phyloP scores from a whole-genome alignment of 1,140 invertebrate species.

The Ridgeia piscesae region DNA sequence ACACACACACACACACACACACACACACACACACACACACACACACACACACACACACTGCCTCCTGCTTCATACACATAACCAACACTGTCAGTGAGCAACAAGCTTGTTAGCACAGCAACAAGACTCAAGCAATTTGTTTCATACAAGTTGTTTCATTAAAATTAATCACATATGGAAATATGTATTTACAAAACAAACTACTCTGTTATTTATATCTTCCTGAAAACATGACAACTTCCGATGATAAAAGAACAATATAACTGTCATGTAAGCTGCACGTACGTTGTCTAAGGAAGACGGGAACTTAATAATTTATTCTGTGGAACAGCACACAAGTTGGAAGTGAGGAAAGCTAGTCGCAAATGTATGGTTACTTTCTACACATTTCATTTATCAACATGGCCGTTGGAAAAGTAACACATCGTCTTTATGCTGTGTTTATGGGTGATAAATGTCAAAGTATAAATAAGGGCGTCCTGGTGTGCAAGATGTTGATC shows the following conservation, averaged over 20 bases:
- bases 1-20: background rate
- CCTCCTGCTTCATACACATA: background rate
- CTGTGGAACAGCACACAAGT: background rate
- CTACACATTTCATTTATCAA: background rate
- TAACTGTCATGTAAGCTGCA: background rate
- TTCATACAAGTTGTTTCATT: background rate
- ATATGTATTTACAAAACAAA: no score
- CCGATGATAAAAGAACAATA: background rate
- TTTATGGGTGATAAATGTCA: slow-evolving; percentile 6
- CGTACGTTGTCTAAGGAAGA: background rate
- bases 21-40: background rate
- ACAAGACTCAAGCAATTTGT: background rate
- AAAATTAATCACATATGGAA: no score
- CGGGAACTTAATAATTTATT: background rate
- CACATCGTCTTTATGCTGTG: background rate
- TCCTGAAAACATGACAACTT: background rate
- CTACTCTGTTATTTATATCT: no score
- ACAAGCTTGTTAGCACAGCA: background rate
- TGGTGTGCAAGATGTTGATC: background rate
- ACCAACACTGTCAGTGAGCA: background rate
- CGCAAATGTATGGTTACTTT: background rate
- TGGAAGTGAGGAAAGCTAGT: background rate
- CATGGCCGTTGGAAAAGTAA: background rate
- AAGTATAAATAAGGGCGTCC: background rate
- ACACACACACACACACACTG: background rate